Base-by-base conservation (phyloP, 2,113 vertebrate genomes). In the Notothenia coriiceps region DNA sequence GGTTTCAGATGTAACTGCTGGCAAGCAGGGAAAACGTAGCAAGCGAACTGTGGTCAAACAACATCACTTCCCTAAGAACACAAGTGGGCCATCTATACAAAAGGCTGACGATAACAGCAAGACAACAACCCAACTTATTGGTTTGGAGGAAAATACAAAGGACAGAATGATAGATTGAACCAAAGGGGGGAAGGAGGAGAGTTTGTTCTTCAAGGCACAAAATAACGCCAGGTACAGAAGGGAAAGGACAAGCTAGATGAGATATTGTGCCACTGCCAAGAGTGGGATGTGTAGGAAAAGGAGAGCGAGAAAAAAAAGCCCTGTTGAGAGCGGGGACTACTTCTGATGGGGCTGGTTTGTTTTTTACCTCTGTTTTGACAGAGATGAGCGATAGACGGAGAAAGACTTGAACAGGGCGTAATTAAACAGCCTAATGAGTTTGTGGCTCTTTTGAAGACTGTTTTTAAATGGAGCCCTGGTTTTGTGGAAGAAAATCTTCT, bases 371-470 rank as follows among this genome's bases (percentile, higher is more conserved):
- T 91, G 88, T 93, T 93, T 92, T 96, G 95, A 96, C 83, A 82
- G 77, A 91, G 88, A 91, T 84, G 83, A 82, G 87, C 85, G 87
- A 90, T 84, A 80, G 86, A 90, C 20, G 55, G 77, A 92, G 92
- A 94, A 94, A 96, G 80, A 87, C 60, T 47, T 18, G 94, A 96
- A 95, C 96, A 95, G 95, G 93, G 92, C 93, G 90, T 97, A 98
- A 98, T 98, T 98, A 98, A 99, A 97, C 95, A 97, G 96, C 96
- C 96, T 98, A 97, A 99, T 98, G 97, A 98, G 96, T 97, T 97
- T 96, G 91, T 94, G 93, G 93, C 88, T 95, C 96, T 96, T 97
- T 97, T 97, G 95, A 97, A 94, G 96, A 94, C 92, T 71, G 68
- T 85, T 88, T 92, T 86, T 90, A 88, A 88, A 90, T 75, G 89